A percentile compares a stretch with the other conserved stretches of the same genome.
These are phyloP conservation scores for Andrena camellia DNA, from an alignment of 2,888 invertebrate genomes.

Conservation along the genomic window DNA sequence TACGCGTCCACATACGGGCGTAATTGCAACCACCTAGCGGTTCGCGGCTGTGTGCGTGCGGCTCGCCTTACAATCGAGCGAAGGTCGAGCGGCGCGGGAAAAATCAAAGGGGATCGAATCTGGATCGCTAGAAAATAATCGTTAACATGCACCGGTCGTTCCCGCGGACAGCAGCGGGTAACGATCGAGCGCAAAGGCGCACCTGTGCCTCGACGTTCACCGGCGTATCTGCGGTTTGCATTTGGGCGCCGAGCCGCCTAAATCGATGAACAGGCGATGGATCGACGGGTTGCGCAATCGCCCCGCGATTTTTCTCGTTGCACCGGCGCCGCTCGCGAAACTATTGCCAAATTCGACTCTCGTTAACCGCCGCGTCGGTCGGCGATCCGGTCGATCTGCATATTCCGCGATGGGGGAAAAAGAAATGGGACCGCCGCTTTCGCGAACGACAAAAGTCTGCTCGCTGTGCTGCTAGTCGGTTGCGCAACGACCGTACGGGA, in stretches of 20 bases:
- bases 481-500: constrained; percentile 32
- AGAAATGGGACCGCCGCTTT: constrained; percentile 10
- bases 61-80: constrained; percentile 18
- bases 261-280: constrained; percentile 48
- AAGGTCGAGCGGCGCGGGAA: constrained; percentile 65
- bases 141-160: constrained; percentile 51
- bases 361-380: constrained; percentile 40
- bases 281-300: constrained; percentile 36
- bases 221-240: constrained; percentile 27
- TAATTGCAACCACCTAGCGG: constrained; percentile 56
- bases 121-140: constrained; percentile 67
- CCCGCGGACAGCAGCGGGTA: constrained; percentile 56
- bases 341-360: constrained; percentile 63
- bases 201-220: constrained; percentile 62
- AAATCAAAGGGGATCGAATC: constrained; percentile 72
- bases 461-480: constrained; percentile 7
- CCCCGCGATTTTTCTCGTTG: constrained; percentile 32
- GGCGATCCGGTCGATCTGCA: constrained; percentile 50
- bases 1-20: constrained; percentile 60
- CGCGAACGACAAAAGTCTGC: constrained; percentile 24
- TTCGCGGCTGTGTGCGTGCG: background rate
- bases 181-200: constrained; percentile 42
- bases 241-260: constrained; percentile 53
- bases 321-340: constrained; percentile 29
- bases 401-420: constrained; percentile 16